A percentile compares a stretch with the other conserved stretches of the same genome.
phyloP scores from a whole-genome alignment of 2,113 vertebrate genomes.

The Panthera leo region DNA sequence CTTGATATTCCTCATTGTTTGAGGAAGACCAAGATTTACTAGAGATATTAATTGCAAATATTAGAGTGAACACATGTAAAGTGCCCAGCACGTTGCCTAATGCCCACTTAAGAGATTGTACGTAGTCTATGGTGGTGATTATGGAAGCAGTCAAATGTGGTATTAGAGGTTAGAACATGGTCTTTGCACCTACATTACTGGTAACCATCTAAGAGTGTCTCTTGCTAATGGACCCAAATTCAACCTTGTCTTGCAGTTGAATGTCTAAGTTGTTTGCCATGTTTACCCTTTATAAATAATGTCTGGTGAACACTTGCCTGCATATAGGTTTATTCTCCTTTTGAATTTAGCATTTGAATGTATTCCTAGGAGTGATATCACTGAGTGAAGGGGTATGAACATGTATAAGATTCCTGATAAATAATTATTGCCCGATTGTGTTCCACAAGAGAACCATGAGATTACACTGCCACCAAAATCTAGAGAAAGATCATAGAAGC shows the following conservation, averaged over 20 bases:
- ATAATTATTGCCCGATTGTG: background rate
- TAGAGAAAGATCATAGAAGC: background rate
- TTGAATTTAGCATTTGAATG: background rate
- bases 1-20: background rate
- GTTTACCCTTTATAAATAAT: background rate
- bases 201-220: background rate
- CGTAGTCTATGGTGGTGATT: background rate
- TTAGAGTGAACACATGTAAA: background rate
- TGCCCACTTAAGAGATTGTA: fast-evolving
- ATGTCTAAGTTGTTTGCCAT: background rate
- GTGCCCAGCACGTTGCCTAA: background rate
- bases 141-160: too few relatives aligned
- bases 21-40: background rate
- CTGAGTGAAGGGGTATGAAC: background rate
- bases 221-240: background rate
- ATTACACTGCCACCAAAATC: background rate
- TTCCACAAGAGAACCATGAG: background rate
- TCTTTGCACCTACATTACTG: background rate
- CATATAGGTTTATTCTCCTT: background rate
- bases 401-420: background rate
- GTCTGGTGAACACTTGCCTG: background rate
- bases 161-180: fast-evolving
- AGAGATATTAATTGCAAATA: background rate
- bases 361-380: background rate
- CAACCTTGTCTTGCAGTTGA: background rate